Base-by-base conservation (phyloP, 1,140 invertebrate species). In the Heliconius himera region DNA sequence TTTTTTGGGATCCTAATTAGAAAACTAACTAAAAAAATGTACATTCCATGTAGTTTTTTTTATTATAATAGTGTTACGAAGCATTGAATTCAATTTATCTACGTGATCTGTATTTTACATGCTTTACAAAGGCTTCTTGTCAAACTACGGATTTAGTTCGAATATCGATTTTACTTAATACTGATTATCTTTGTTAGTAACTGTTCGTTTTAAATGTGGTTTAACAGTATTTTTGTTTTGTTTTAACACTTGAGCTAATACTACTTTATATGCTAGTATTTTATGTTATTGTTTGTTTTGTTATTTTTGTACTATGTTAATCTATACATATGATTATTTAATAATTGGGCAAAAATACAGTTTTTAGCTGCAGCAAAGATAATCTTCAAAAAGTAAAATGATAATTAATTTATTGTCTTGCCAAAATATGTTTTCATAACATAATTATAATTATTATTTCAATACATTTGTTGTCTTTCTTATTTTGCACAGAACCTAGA, bases 101-200 rank as follows among this genome's bases (percentile, higher is more conserved):
- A 38, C 36, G 9, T 66, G 60, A 66, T 66, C 54, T 41, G 1
- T 76, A 29, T 70, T 33, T 76, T 70, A 46, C 66, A 70, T 60
- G 13, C 60, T 54, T 70, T 41, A 70, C 75, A 78, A 78, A 51
- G 76, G 76, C 76, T 78, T 78, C 70, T 54, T 56, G 76, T 72
- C 76, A 72, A 73, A 76, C 75, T 76, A 33, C 46, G 75, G 75
- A 76, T 76, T 76, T 70, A 76, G 54, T 76, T 75, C 70, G 26
- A 70, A 41, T 70, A 76, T 76, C 54, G 66, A 76, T 70, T 70
- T 70, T 70, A 18, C 9, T 70, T 76, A 76, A 76, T 41, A 26
- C 75, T 38, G 75, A 76, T 76, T 76, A 76, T 49, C 60, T 46
- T 70, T 76, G 75, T 70, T 76, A 70, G 26, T 9, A 70, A 76